Evolutionary conservation across 2,113 vertebrate genomes (phyloP).

Genomic region (Oxyura jamaicensis): DNA sequence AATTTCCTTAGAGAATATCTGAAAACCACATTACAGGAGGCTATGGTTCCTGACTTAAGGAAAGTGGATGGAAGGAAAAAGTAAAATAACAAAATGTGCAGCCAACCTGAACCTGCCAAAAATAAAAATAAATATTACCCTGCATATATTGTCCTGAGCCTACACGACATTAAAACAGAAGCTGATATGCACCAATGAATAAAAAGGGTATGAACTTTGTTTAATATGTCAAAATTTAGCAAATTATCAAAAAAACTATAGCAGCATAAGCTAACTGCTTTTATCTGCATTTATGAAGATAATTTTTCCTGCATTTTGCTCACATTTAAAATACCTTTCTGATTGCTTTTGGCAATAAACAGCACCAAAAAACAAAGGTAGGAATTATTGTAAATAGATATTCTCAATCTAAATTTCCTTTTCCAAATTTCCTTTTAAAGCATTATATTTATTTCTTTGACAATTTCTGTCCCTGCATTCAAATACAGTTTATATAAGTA

Average conservation of each 20-base stretch:
- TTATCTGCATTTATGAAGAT: neutral
- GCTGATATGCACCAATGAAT: neutral
- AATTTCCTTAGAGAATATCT: constrained; percentile 69
- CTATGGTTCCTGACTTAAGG: constrained; percentile 58
- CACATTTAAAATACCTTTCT: neutral
- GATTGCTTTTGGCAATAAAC: neutral
- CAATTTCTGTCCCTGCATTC: neutral
- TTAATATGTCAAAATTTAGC: neutral
- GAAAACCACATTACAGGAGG: constrained; percentile 69
- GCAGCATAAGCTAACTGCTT: neutral
- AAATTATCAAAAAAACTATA: neutral
- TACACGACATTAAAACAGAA: neutral
- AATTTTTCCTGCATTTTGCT: neutral
- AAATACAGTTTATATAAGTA: neutral
- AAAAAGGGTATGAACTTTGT: neutral
- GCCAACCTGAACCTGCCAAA: constrained; percentile 20
- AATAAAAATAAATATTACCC: constrained; percentile 47
- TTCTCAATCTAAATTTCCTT: neutral
- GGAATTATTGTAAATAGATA: neutral
- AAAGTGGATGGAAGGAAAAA: constrained; percentile 58
- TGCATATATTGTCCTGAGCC: constrained; percentile 12
- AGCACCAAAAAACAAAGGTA: neutral
- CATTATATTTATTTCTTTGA: neutral
- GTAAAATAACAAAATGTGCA: constrained; percentile 66
- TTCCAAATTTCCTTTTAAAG: neutral